A percentile compares a stretch with the other conserved stretches of the same genome.
These are phyloP conservation scores for Boloria selene DNA, from an alignment of 2,888 invertebrate species.

Conservation along the genomic window DNA sequence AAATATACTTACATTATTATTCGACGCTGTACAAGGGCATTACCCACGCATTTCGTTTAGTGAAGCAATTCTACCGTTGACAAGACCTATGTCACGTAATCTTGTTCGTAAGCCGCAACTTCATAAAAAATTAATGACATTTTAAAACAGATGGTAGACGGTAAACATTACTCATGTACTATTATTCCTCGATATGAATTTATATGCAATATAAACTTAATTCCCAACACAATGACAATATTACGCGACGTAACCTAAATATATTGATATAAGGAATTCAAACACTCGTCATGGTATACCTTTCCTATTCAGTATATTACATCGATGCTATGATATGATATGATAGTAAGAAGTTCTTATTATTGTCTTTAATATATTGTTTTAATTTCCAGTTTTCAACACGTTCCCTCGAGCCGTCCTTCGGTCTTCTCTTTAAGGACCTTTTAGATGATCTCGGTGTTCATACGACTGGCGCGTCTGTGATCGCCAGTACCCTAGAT, in stretches of 20 bases:
- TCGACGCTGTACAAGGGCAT: constrained; percentile 10
- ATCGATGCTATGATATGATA: too few relatives aligned
- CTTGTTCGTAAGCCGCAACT: constrained; percentile 2
- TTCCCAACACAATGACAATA: background rate
- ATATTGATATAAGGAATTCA: background rate
- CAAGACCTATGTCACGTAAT: constrained; percentile 22
- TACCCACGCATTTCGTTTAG: constrained; percentile 13
- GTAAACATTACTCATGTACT: background rate
- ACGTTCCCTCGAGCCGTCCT: constrained; percentile 90
- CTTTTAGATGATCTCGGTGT: constrained; percentile 86
- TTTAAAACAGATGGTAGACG: background rate
- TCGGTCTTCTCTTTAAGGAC: constrained; percentile 90
- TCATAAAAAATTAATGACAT: background rate
- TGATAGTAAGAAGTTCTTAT: too few relatives aligned
- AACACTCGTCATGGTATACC: background rate
- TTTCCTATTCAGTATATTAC: too few relatives aligned
- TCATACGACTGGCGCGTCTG: constrained; percentile 87
- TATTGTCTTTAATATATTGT: background rate
- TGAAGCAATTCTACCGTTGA: constrained; percentile 21
- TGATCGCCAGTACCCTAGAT: constrained; percentile 89
- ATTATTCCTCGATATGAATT: background rate
- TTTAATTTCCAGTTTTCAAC: constrained; percentile 86
- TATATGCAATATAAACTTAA: background rate
- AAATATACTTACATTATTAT: background rate
- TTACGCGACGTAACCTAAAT: background rate